These are phyloP conservation scores for Drosophila teissieri DNA, from an alignment of 1,140 invertebrate species.

Conservation along the genomic window DNA sequence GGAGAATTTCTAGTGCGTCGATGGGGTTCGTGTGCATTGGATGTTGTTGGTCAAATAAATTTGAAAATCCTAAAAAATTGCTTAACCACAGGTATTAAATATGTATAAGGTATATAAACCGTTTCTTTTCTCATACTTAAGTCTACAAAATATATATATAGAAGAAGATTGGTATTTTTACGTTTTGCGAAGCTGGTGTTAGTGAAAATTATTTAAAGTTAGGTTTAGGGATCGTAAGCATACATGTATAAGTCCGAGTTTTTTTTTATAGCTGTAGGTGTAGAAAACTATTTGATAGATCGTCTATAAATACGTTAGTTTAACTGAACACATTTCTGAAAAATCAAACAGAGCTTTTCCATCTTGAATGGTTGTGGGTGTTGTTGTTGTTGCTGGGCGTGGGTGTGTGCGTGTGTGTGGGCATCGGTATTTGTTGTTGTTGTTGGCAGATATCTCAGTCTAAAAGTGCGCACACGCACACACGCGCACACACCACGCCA, in stretches of 20 bases:
- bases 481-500: constrained; percentile 16
- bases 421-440: constrained; percentile 28
- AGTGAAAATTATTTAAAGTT: constrained; percentile 16
- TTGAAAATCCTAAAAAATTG: constrained; percentile 73
- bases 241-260: constrained; percentile 16
- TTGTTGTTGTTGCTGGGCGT: constrained; percentile 5
- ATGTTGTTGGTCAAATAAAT: constrained; percentile 29
- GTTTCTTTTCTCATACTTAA: constrained; percentile 3
- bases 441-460: constrained; percentile 74
- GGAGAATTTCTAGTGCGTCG: constrained; percentile 26
- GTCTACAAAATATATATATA: constrained; percentile 30
- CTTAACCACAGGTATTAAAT: constrained; percentile 62
- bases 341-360: constrained; percentile 53
- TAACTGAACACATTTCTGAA: constrained; percentile 78
- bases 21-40: constrained; percentile 6
- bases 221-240: constrained; percentile 9
- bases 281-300: constrained; percentile 59
- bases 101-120: constrained; percentile 30
- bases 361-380: constrained; percentile 4
- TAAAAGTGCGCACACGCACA: constrained; percentile 43
- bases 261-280: constrained; percentile 35
- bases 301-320: constrained; percentile 75
- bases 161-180: constrained; percentile 16
- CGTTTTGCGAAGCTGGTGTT: not conserved
- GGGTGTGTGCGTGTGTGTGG: constrained; percentile 19